phyloP scores from a whole-genome alignment of 2,113 vertebrate species.

The Pollachius pollachius region DNA sequence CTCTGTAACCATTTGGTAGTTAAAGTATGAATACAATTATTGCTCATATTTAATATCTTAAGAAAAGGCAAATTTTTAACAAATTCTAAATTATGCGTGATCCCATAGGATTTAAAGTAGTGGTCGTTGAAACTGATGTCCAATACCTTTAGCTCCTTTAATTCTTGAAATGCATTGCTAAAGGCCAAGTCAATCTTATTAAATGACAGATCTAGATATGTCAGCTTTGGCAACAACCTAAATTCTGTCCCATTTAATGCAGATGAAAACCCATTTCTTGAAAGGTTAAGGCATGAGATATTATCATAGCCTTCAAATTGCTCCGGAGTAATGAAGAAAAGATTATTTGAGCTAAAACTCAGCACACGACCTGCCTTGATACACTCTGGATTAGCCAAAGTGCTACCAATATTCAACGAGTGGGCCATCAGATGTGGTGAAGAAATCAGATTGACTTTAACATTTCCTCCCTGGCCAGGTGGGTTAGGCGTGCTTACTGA shows the following conservation, averaged over 20 bases:
- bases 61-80: conserved; percentile 62
- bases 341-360: conserved; percentile 74
- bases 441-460: neutral
- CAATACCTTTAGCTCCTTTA: conserved; percentile 65
- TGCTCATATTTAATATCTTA: conserved; percentile 69
- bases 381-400: conserved; percentile 60
- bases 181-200: conserved; percentile 71
- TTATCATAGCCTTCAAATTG: conserved; percentile 69
- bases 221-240: conserved; percentile 59
- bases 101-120: conserved; percentile 72
- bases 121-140: conserved; percentile 77
- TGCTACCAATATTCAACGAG: conserved; percentile 11
- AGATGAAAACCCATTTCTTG: conserved; percentile 69
- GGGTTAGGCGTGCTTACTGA: neutral
- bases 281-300: conserved; percentile 80
- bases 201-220: conserved; percentile 70
- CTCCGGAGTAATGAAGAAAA: conserved; percentile 75
- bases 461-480: neutral
- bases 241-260: conserved; percentile 72
- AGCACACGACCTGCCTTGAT: conserved; percentile 72
- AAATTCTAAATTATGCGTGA: conserved; percentile 76
- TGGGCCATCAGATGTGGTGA: neutral
- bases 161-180: conserved; percentile 60
- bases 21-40: conserved; percentile 73
- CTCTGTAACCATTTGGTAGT: conserved; percentile 71